phyloP scores from a whole-genome alignment of 2,113 vertebrate species.

The Sinocyclocheilus grahami region DNA sequence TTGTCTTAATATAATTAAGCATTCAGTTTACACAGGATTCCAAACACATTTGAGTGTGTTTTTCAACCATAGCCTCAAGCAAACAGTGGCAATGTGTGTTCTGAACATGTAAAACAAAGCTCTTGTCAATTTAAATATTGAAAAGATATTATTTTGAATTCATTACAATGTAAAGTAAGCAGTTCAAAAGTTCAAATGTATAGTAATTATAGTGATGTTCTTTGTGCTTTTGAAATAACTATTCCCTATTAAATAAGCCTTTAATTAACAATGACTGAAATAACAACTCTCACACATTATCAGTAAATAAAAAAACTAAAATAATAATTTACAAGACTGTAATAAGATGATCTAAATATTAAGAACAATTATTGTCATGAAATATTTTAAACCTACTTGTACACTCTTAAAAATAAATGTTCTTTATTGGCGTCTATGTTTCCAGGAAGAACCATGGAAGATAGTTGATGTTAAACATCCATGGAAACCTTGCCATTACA shows the following conservation, averaged over 20 bases:
- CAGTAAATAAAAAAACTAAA: not conserved
- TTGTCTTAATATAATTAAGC: not conserved
- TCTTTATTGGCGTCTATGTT: too few species aligned
- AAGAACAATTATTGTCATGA: not conserved
- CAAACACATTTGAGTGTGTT: too few species aligned
- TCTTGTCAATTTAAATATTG: not conserved
- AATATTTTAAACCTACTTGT: too few species aligned
- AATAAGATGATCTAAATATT: not conserved
- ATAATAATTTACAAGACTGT: not conserved
- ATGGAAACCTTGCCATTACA: too few species aligned
- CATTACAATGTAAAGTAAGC: too few species aligned
- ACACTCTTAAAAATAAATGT: too few species aligned
- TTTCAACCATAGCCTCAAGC: too few species aligned
- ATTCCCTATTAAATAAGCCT: not conserved
- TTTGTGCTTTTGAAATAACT: not conserved
- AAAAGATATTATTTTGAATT: not conserved
- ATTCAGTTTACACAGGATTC: not conserved
- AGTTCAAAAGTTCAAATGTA: not conserved
- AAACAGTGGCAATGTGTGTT: too few species aligned
- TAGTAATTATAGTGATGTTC: not conserved
- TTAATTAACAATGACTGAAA: not conserved
- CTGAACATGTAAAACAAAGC: not conserved
- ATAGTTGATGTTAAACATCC: too few species aligned
- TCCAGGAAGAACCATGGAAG: too few species aligned
- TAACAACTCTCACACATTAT: not conserved